Evolutionary conservation across 2,113 vertebrate species (phyloP).

Genomic region (Laterallus jamaicensis): DNA sequence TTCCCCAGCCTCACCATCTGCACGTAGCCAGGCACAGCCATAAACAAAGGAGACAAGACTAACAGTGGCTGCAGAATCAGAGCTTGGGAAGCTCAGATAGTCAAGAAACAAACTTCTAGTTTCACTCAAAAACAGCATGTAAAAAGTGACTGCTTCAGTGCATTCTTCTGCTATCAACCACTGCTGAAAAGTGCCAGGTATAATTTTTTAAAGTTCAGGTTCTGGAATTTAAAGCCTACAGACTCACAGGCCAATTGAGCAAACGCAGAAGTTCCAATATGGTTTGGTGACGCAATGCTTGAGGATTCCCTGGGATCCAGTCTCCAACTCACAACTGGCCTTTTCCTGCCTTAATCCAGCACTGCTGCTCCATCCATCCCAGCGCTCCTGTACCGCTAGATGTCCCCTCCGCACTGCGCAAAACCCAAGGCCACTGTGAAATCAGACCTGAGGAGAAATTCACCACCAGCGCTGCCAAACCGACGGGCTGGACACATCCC

Average conservation of each 20-base stretch:
- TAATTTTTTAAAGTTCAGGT: neutral
- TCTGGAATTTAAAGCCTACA: neutral
- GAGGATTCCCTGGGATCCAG: neutral
- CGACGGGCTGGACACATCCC: neutral
- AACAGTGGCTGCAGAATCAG: neutral
- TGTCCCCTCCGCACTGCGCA: slow-evolving; percentile 8
- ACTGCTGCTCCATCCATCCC: no score
- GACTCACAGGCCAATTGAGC: neutral
- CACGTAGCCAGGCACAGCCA: neutral
- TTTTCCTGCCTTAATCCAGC: no score
- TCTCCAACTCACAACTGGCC: neutral
- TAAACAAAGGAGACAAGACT: neutral
- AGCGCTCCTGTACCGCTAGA: neutral
- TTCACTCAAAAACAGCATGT: neutral
- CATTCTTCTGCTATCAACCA: neutral
- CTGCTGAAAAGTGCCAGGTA: neutral
- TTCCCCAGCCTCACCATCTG: neutral
- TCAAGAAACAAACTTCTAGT: neutral
- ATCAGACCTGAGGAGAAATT: neutral
- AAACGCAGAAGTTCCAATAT: neutral
- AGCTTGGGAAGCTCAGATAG: neutral
- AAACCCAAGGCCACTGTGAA: neutral
- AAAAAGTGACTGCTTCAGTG: neutral
- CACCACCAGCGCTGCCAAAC: neutral
- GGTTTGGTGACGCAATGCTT: neutral